Conservation (phyloP, 2,113 vertebrate species). For the Sciurus niger region DNA sequence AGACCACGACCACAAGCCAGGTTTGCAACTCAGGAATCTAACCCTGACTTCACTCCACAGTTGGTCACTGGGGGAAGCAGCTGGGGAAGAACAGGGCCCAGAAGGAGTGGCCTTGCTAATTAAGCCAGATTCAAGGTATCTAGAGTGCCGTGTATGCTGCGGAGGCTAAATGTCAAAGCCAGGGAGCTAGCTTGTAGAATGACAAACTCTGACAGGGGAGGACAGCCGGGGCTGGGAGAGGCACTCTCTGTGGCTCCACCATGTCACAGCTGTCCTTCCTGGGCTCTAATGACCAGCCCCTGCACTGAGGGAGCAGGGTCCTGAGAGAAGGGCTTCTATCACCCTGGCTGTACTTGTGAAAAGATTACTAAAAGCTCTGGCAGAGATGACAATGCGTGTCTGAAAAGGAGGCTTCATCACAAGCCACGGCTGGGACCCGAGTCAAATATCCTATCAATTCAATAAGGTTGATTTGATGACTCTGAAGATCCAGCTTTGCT, state of each 20-base stretch:
- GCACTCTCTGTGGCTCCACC: not conserved
- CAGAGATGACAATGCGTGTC: not conserved
- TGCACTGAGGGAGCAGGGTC: not conserved
- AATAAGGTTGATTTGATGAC: not conserved
- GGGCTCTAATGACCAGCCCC: not conserved
- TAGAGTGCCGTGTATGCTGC: constrained; percentile 59
- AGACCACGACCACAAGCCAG: constrained; percentile 79
- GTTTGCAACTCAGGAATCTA: constrained; percentile 76
- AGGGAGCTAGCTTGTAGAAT: constrained; percentile 45
- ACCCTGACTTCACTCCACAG: constrained; percentile 40
- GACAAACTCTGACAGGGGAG: constrained; percentile 65
- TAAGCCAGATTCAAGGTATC: constrained; percentile 71
- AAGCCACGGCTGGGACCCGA: not conserved
- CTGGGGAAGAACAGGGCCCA: no score
- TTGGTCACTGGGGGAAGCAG: not conserved
- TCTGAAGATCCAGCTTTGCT: constrained; percentile 29
- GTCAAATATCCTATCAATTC: not conserved
- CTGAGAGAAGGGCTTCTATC: not conserved
- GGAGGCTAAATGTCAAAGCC: constrained; percentile 65
- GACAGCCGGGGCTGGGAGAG: not conserved
- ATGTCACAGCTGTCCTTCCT: not conserved
- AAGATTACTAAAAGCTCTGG: constrained; percentile 24
- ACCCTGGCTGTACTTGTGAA: not conserved
- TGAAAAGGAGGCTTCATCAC: constrained; percentile 17
- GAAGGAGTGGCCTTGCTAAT: constrained; percentile 65